Evolutionary conservation across 1,140 invertebrate genomes (phyloP).

Genomic region (Hyles vespertilio): DNA sequence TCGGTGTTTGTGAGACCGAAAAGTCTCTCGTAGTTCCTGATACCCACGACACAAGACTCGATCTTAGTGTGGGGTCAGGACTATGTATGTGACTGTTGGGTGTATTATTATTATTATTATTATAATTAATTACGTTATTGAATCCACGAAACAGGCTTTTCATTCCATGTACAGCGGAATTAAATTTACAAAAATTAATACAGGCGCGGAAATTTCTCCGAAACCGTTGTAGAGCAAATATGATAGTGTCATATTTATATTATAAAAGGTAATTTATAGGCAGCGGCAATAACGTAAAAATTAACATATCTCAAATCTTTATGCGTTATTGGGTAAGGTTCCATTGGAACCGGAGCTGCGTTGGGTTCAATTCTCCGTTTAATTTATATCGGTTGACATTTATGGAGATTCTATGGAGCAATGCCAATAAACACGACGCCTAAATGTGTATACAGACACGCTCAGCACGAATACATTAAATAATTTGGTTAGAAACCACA

Average conservation of each 20-base stretch:
- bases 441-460: constrained; percentile 41
- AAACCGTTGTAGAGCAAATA: too few species aligned
- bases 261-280: constrained; percentile 28
- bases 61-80: too few species aligned
- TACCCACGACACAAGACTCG: too few species aligned
- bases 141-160: too few species aligned
- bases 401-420: constrained; percentile 53
- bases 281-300: constrained; percentile 33
- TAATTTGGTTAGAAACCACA: constrained; percentile 24
- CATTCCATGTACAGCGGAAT: too few species aligned
- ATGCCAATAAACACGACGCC: constrained; percentile 48
- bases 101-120: too few species aligned
- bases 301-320: constrained; percentile 53
- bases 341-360: constrained; percentile 6
- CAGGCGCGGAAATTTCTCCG: too few species aligned
- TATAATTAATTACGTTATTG: too few species aligned
- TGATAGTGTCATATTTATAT: neutral
- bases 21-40: too few species aligned
- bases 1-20: too few species aligned
- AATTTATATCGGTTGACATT: constrained; percentile 64
- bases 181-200: too few species aligned
- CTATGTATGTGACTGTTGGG: too few species aligned
- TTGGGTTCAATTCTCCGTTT: constrained; percentile 1
- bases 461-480: constrained; percentile 34
- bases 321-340: constrained; percentile 30